Percentiles rank a stretch among this genome's conserved stretches.
Conservation (phyloP, 2,888 invertebrate species). For the Pyrrhosoma nymphula region DNA sequence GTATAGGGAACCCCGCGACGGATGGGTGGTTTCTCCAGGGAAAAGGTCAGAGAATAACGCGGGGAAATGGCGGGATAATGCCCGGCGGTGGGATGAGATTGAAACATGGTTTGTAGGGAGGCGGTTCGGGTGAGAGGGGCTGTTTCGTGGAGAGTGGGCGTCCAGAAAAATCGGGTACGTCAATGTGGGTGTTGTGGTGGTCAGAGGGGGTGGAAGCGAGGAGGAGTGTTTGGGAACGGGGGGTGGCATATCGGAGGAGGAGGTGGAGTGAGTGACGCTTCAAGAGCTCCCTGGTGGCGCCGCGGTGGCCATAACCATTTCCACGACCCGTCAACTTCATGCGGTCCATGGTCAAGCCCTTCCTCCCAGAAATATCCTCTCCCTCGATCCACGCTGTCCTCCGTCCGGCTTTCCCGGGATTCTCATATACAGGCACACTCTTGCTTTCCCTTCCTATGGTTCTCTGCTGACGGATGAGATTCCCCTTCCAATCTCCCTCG, state of each 20-base stretch:
- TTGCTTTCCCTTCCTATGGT: background rate
- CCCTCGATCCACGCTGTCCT: background rate
- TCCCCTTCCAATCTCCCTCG: background rate
- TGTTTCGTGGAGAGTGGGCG: too few species aligned
- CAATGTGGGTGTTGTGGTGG: too few species aligned
- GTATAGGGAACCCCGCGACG: background rate
- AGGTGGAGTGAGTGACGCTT: background rate
- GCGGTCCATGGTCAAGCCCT: conserved; percentile 26
- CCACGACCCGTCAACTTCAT: conserved; percentile 55
- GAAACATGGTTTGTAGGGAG: background rate
- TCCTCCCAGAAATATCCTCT: background rate
- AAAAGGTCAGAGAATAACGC: background rate
- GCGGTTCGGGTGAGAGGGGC: background rate
- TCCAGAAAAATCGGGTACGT: background rate
- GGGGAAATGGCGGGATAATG: background rate
- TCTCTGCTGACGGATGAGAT: background rate
- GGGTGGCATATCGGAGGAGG: background rate
- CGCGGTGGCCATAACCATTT: conserved; percentile 55
- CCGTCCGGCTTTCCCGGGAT: background rate
- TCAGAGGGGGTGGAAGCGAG: too few species aligned
- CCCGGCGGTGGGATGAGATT: background rate
- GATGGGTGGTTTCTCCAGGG: background rate
- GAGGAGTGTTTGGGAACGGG: background rate
- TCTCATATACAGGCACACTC: background rate
- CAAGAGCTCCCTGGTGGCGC: conserved; percentile 26